Evolutionary conservation across 2,888 invertebrate genomes (phyloP).

Genomic region (Bugula neritina): DNA sequence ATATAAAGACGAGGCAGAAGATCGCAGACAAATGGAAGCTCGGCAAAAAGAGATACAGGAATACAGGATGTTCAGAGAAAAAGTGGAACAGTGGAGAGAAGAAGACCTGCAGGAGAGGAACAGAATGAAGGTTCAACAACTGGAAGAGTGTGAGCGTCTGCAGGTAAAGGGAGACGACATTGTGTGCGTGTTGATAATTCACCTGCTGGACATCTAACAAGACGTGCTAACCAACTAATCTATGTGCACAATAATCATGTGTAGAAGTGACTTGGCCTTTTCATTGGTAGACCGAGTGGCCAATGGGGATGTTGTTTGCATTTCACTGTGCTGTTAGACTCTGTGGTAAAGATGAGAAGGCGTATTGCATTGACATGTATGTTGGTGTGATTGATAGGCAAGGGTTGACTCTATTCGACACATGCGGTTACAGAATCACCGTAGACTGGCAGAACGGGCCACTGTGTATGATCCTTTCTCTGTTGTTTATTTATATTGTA

Average conservation of each 20-base stretch:
- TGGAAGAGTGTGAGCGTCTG: conserved; percentile 47
- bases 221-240: too few species aligned
- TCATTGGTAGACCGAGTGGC: too few species aligned
- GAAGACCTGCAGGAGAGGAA: conserved; percentile 45
- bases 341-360: too few species aligned
- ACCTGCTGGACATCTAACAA: too few species aligned
- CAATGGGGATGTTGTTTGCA: too few species aligned
- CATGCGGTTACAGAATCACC: background rate
- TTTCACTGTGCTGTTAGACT: too few species aligned
- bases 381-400: too few species aligned
- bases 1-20: conserved; percentile 43
- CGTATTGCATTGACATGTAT: too few species aligned
- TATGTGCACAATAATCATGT: too few species aligned
- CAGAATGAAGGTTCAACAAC: conserved; percentile 45
- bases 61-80: conserved; percentile 43
- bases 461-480: conserved; percentile 1
- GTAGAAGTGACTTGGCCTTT: too few species aligned
- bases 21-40: conserved; percentile 39
- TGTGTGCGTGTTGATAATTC: too few species aligned
- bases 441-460: background rate
- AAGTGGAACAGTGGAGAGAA: conserved; percentile 45
- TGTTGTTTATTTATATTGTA: conserved; percentile 23
- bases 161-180: conserved; percentile 46
- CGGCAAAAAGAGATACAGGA: conserved; percentile 45
- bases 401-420: conserved; percentile 4